phyloP scores from a whole-genome alignment of 92 coral and sea anemone genomes.

The Paragorgia papillata region DNA sequence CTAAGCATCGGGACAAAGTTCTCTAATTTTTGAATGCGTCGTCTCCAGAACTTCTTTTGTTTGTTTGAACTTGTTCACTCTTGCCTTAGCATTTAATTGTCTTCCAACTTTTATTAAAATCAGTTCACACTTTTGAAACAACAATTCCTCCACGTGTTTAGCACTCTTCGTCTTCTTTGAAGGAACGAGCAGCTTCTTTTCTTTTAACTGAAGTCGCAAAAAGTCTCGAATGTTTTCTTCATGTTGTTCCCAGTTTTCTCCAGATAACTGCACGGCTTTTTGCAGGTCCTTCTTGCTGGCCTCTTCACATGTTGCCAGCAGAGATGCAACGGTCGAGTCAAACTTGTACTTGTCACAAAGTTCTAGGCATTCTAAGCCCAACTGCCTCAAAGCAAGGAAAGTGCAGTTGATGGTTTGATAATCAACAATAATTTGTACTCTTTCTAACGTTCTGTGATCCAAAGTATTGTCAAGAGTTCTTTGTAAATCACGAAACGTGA shows the following conservation, averaged over 20 bases:
- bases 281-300: slow-evolving; percentile 73
- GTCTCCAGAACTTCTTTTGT: slow-evolving; percentile 77
- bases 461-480: slow-evolving; percentile 69
- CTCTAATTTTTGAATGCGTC: slow-evolving; percentile 59
- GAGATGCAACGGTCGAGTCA: slow-evolving; percentile 60
- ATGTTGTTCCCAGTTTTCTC: slow-evolving; percentile 77
- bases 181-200: slow-evolving; percentile 77
- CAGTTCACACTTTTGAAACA: slow-evolving; percentile 66
- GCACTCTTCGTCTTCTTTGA: slow-evolving; percentile 62
- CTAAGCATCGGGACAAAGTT: slow-evolving; percentile 2
- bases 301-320: slow-evolving; percentile 81
- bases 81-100: slow-evolving; percentile 79
- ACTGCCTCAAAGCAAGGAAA: slow-evolving; percentile 77
- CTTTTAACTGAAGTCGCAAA: slow-evolving; percentile 66
- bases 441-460: slow-evolving; percentile 73
- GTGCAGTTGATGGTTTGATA: slow-evolving; percentile 88
- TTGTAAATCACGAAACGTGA: slow-evolving; percentile 73
- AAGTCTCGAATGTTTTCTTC: slow-evolving; percentile 58
- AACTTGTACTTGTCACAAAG: slow-evolving; percentile 67
- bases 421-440: slow-evolving; percentile 84
- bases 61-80: slow-evolving; percentile 71
- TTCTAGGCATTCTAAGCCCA: slow-evolving; percentile 81
- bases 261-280: slow-evolving; percentile 24
- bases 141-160: slow-evolving; percentile 60
- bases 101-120: slow-evolving; percentile 63